phyloP scores from a whole-genome alignment of 2,113 vertebrate genomes.

The Leucoraja erinaceus region DNA sequence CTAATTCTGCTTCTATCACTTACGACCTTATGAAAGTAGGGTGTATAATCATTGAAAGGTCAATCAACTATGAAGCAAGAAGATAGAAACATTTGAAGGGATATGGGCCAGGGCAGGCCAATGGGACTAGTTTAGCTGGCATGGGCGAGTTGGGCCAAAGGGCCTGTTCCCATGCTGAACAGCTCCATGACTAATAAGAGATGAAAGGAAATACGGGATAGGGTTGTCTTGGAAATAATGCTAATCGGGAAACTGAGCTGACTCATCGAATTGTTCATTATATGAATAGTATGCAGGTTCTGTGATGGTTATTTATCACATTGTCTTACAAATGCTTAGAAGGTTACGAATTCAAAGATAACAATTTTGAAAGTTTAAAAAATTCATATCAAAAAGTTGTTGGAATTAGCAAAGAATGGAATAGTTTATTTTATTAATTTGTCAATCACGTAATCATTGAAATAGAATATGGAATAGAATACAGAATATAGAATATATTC shows the following conservation, averaged over 20 bases:
- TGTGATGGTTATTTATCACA: background rate
- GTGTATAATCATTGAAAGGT: no score
- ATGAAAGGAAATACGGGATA: background rate
- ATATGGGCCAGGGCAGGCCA: no score
- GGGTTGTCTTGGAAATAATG: background rate
- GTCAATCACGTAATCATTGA: background rate
- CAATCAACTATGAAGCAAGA: no score
- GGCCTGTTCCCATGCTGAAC: no score
- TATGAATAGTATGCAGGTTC: background rate
- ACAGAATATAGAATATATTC: no score
- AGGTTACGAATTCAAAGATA: background rate
- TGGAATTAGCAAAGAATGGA: background rate
- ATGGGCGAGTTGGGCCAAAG: no score
- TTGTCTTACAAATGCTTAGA: background rate
- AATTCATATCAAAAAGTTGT: background rate
- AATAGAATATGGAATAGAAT: no score
- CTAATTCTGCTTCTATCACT: no score
- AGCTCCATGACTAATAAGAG: no score
- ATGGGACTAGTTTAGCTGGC: no score
- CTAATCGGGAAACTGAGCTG: background rate
- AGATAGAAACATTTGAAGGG: no score
- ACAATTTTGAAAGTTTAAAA: background rate
- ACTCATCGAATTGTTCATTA: background rate
- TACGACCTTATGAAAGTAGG: no score
- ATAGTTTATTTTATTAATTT: background rate